Conservation (phyloP, 2,797 vertebrate genomes). For the Sebastes goodei region DNA sequence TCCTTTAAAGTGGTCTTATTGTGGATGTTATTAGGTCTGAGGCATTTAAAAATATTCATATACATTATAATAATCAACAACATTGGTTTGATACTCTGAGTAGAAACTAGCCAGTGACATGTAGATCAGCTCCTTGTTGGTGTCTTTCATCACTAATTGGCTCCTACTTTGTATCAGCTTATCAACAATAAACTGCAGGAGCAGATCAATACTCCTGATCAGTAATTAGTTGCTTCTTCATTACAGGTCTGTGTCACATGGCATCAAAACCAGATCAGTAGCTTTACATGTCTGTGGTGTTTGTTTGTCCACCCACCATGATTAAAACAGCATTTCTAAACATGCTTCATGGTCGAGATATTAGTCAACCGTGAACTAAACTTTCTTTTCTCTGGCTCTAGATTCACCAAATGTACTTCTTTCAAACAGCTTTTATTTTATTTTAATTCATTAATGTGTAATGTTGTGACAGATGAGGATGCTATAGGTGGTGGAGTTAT, state of each 20-base stretch:
- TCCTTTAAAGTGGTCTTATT: neutral
- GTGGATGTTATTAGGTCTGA: neutral
- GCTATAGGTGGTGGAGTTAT: slow-evolving; percentile 20
- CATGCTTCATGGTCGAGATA: neutral
- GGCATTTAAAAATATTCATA: neutral
- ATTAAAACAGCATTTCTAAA: neutral
- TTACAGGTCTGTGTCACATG: neutral
- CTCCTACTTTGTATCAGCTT: neutral
- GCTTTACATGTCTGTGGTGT: neutral
- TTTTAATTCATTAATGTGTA: slow-evolving; percentile 35
- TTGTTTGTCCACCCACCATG: neutral
- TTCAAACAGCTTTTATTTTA: slow-evolving; percentile 31
- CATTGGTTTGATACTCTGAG: neutral
- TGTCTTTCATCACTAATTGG: neutral
- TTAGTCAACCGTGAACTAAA: slow-evolving; percentile 9
- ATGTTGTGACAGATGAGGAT: slow-evolving; percentile 47
- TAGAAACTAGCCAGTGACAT: neutral
- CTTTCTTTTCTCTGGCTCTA: neutral
- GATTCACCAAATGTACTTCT: slow-evolving; percentile 9
- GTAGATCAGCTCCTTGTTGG: neutral
- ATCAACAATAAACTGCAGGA: neutral
- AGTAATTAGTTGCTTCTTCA: neutral
- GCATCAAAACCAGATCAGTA: neutral
- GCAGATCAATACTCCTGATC: neutral
- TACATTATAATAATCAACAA: neutral